phyloP scores from a whole-genome alignment of 2,888 invertebrate genomes.

The Pterobdella sp. region DNA sequence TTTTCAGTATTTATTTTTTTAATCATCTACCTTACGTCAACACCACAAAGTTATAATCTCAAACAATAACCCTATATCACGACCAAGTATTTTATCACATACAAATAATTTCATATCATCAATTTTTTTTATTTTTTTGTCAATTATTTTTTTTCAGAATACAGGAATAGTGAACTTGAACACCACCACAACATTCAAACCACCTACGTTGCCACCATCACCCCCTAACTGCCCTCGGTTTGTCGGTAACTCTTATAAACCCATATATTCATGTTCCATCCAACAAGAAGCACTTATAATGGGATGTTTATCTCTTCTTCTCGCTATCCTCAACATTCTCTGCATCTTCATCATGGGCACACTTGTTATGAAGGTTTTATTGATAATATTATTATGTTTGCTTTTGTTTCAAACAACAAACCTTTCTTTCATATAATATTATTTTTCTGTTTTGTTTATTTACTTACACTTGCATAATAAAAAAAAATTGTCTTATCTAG shows the following conservation, averaged over 20 bases:
- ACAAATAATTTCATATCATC: no score
- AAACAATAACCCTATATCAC: no score
- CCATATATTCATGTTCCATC: slow-evolving; percentile 66
- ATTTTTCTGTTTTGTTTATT: background rate
- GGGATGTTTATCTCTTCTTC: slow-evolving; percentile 69
- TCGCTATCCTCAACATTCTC: slow-evolving; percentile 72
- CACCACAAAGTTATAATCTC: no score
- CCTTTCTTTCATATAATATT: background rate
- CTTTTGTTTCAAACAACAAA: background rate
- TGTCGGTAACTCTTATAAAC: slow-evolving; percentile 30
- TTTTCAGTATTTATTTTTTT: no score
- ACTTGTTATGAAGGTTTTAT: slow-evolving; percentile 57
- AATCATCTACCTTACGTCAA: no score
- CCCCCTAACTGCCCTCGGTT: slow-evolving; percentile 29
- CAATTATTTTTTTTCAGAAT: background rate
- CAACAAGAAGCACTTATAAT: slow-evolving; percentile 69
- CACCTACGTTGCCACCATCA: background rate
- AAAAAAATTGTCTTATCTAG: no score
- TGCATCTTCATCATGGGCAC: slow-evolving; percentile 75
- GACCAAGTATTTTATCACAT: no score
- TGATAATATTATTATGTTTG: background rate
- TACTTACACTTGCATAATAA: no score
- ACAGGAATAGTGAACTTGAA: slow-evolving; percentile 6
- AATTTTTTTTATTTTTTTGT: background rate
- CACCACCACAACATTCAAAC: background rate